Percentiles rank a stretch among this genome's conserved stretches.
phyloP scores from a whole-genome alignment of 2,888 invertebrate genomes.

The Chrysolina haemoptera region DNA sequence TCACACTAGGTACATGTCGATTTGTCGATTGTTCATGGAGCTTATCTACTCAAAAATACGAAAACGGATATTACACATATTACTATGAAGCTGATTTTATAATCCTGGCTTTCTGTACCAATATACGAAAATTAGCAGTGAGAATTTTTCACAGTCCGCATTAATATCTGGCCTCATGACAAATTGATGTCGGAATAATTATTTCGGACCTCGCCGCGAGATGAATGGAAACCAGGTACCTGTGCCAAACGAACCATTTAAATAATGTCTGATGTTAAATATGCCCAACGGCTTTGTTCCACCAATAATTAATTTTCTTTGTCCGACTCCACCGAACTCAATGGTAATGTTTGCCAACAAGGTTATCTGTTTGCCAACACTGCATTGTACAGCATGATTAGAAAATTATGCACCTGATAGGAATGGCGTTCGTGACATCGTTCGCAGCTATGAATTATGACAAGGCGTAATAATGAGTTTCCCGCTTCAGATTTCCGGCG shows the following conservation, averaged over 20 bases:
- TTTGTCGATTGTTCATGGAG: too few species aligned
- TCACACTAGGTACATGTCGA: too few species aligned
- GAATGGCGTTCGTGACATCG: neutral
- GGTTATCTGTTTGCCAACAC: conserved; percentile 24
- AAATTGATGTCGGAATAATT: neutral
- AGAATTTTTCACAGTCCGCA: too few species aligned
- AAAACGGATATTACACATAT: too few species aligned
- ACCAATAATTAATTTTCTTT: conserved; percentile 45
- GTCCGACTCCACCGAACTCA: conserved; percentile 35
- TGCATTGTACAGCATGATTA: neutral
- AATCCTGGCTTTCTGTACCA: too few species aligned
- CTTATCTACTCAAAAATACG: too few species aligned
- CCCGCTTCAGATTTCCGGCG: too few species aligned
- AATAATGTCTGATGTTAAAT: conserved; percentile 38
- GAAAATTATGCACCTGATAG: neutral
- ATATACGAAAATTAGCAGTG: too few species aligned
- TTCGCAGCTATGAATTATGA: neutral
- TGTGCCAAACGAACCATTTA: conserved; percentile 24
- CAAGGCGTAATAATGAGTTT: neutral
- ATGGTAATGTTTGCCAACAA: conserved; percentile 21
- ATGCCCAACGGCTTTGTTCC: conserved; percentile 40
- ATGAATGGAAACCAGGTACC: neutral
- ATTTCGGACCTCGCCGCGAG: neutral
- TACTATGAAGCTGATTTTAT: too few species aligned
- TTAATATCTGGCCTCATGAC: neutral